Evolutionary conservation across 2,888 invertebrate genomes (phyloP), one percentile per base, ranked within the genome.

Genomic region (Meandrusa payeni): DNA sequence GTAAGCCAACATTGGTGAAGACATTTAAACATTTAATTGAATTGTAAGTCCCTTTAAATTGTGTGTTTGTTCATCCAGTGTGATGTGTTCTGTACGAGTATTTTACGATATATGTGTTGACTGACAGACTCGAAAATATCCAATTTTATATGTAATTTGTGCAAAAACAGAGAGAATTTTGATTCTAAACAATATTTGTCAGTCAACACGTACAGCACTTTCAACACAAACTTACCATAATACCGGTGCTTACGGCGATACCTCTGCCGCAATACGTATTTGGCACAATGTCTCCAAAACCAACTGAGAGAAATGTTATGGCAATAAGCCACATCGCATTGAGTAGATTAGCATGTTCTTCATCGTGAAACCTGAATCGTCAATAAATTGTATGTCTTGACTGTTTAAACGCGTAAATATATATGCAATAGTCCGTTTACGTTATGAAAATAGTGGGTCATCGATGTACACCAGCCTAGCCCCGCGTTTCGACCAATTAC

Each of bases 291-390:
- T 98, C 99, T 79, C 99, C 99, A 90, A 99, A 99, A 82, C 99
- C 99, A 76, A 99, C 98, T 90, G 98, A 98, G 80, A 99, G 94
- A 92, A 99, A 99, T 72, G 99, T 99, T 80, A 99, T 99, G 76
- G 99, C 98, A 87, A 99, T 98, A 89, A 99, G 94, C 99, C 99
- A 99, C 97, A 99, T 98, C 73, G 99, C 97, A 91, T 99, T 99
- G 85, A 97, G 93, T 79, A 98, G 94, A 91, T 98, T 98, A 83
- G 97, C 97, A 89, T 98, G 98, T 89, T 97, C 97, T 89, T 96
- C 96, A 79, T 98, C 98, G 90, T 98, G 97, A 91, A 97, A 97
- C 92, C 98, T 98, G 81, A 78, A 87, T 83, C 58, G 76, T 79
- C 66, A 85, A 86, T 80, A 86, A 83, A 83, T 81, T 71, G 70